Evolutionary conservation across 2,113 vertebrate species (phyloP).

Genomic region (Erpornis zantholeuca): DNA sequence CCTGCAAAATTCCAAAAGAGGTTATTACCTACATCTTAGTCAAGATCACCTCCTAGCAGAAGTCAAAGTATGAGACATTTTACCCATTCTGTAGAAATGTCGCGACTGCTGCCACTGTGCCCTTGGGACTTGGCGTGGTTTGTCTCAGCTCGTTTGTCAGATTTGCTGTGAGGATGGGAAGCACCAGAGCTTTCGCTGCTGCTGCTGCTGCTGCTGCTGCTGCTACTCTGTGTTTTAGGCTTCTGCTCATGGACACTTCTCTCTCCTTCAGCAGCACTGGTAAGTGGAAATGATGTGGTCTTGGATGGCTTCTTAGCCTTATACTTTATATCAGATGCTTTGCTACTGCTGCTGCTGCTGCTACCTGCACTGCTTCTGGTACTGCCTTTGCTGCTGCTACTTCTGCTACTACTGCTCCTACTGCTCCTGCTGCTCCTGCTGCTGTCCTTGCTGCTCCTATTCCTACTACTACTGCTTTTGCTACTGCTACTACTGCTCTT

Average conservation of each 20-base stretch:
- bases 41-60: not conserved
- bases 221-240: not conserved
- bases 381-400: fast-evolving
- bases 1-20: constrained; percentile 30
- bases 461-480: not conserved
- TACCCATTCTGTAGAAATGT: not conserved
- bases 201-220: not conserved
- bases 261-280: not conserved
- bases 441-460: fast-evolving
- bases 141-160: not conserved
- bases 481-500: fast-evolving
- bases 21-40: not conserved
- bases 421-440: fast-evolving
- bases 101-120: not conserved
- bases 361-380: not conserved
- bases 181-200: not conserved
- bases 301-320: not conserved
- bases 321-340: not conserved
- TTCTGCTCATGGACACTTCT: not conserved
- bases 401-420: fast-evolving
- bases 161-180: not conserved
- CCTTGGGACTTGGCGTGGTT: not conserved
- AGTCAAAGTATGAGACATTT: not conserved
- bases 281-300: not conserved
- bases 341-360: not conserved